Evolutionary conservation across 2,113 vertebrate genomes (phyloP).

Genomic region (Tamias sibiricus): DNA sequence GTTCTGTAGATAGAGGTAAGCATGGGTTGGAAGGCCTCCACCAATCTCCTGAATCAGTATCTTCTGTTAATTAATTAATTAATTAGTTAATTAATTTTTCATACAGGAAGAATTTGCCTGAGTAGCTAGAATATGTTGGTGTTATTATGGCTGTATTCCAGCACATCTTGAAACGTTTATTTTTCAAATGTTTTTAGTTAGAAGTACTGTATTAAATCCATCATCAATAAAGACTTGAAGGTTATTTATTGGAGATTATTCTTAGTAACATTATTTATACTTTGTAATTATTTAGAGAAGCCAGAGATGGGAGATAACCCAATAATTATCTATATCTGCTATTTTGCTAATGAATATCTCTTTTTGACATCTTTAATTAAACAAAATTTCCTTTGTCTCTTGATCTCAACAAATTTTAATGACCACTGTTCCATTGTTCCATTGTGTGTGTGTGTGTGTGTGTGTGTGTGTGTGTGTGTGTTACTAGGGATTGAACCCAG

Average conservation of each 20-base stretch:
- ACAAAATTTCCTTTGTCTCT: conserved; percentile 40
- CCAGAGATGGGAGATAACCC: conserved; percentile 33
- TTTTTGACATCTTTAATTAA: conserved; percentile 64
- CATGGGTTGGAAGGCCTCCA: not conserved
- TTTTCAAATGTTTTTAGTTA: conserved; percentile 63
- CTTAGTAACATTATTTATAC: conserved; percentile 69
- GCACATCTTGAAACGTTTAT: conserved; percentile 57
- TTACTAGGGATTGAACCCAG: too few relatives aligned
- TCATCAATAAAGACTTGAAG: conserved; percentile 14
- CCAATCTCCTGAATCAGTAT: not conserved
- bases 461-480: too few relatives aligned
- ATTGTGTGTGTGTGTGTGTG: too few relatives aligned
- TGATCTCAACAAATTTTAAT: conserved; percentile 50
- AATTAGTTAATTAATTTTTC: not conserved
- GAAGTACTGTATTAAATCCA: conserved; percentile 40
- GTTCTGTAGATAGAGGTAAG: not conserved
- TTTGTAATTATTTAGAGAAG: conserved; percentile 59
- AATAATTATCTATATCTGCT: conserved; percentile 57
- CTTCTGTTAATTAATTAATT: conserved; percentile 50
- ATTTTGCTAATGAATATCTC: conserved; percentile 60
- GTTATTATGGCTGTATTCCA: conserved; percentile 49
- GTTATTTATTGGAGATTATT: conserved; percentile 64
- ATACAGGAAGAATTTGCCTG: not conserved
- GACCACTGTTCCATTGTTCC: not conserved
- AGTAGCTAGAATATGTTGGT: conserved; percentile 38